Conservation (phyloP, 2,888 invertebrate species). For the Erebia ligea region DNA sequence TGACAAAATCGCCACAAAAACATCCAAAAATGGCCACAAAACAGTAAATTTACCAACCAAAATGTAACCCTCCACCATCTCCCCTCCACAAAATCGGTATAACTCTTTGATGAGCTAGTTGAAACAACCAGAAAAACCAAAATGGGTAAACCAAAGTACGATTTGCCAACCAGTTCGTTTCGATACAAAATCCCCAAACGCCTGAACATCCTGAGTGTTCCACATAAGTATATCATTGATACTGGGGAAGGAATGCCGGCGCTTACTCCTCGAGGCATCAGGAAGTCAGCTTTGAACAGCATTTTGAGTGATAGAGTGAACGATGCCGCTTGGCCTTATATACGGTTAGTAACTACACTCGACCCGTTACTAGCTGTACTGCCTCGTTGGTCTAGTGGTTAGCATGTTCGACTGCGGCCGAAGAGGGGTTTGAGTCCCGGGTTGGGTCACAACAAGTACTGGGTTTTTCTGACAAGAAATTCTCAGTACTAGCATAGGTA, state of each 20-base stretch:
- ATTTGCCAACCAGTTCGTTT: slow-evolving; percentile 57
- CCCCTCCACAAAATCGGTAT: slow-evolving; percentile 38
- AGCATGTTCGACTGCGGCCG: too few species aligned
- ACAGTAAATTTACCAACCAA: slow-evolving; percentile 40
- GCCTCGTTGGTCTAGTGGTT: too few species aligned
- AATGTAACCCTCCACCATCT: slow-evolving; percentile 43
- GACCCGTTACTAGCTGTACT: too few species aligned
- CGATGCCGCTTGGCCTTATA: slow-evolving; percentile 68
- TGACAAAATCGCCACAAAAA: slow-evolving; percentile 20
- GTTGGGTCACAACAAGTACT: too few species aligned
- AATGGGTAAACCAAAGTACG: slow-evolving; percentile 63
- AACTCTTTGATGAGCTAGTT: slow-evolving; percentile 56
- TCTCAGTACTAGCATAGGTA: too few species aligned
- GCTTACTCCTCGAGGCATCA: slow-evolving; percentile 54
- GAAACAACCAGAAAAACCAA: slow-evolving; percentile 48
- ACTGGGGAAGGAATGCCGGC: slow-evolving; percentile 62
- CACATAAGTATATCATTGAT: slow-evolving; percentile 54
- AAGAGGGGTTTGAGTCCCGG: too few species aligned
- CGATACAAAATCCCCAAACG: slow-evolving; percentile 62
- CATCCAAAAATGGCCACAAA: slow-evolving; percentile 44
- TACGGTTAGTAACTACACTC: slow-evolving; percentile 58
- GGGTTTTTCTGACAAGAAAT: too few species aligned
- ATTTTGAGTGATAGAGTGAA: slow-evolving; percentile 57
- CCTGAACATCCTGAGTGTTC: slow-evolving; percentile 60
- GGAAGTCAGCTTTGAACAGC: slow-evolving; percentile 60